phyloP scores from a whole-genome alignment of 2,797 vertebrate genomes.

The Galaxias olidus region DNA sequence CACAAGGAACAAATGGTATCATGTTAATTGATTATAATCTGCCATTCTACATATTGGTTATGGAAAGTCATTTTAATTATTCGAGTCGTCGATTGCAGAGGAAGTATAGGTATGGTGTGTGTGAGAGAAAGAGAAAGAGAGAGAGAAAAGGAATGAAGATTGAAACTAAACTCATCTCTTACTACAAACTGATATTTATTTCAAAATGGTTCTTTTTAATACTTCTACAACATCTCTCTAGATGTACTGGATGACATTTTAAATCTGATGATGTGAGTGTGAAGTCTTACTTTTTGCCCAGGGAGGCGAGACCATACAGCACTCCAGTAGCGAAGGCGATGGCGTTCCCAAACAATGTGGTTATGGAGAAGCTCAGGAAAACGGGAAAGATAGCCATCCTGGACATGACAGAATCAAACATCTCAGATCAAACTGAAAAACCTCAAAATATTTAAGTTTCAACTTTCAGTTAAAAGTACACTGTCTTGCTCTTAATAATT shows the following conservation, averaged over 20 bases:
- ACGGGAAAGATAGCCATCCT: conserved; percentile 92
- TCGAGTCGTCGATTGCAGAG: conserved; percentile 3
- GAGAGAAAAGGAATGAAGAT: conserved; percentile 21
- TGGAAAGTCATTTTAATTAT: conserved; percentile 36
- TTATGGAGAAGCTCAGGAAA: conserved; percentile 86
- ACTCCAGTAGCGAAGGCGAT: conserved; percentile 93
- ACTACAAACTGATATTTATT: not conserved
- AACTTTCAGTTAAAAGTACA: not conserved
- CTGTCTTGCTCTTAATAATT: not conserved
- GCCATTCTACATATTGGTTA: conserved; percentile 27
- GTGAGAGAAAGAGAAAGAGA: conserved; percentile 25
- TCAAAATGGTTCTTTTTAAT: not conserved
- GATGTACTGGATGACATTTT: not conserved
- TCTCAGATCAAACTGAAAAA: not conserved
- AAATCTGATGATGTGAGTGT: not conserved
- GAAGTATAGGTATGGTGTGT: not conserved
- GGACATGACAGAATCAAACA: conserved; percentile 19
- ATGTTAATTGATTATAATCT: conserved; percentile 36
- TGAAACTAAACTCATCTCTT: no score
- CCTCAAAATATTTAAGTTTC: not conserved
- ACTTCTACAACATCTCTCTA: not conserved
- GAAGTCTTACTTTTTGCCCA: conserved; percentile 91
- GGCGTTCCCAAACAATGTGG: conserved; percentile 91
- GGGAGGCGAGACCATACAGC: conserved; percentile 91
- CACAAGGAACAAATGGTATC: conserved; percentile 14